Conservation (phyloP, 2,888 invertebrate species). For the Lithodes maja region DNA sequence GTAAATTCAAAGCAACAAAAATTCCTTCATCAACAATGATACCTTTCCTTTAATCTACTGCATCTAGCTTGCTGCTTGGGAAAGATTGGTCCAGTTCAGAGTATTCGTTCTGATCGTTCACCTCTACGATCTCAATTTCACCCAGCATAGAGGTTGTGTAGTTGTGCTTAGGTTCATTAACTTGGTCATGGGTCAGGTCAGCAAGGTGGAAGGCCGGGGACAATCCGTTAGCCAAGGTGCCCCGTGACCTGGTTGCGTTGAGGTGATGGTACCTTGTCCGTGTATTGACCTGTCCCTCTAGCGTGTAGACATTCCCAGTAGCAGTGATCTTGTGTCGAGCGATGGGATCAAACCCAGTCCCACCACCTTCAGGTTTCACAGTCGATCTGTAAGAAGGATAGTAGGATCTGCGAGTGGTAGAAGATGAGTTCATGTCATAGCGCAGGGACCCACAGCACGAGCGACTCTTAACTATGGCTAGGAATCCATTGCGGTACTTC, state of each 20-base stretch:
- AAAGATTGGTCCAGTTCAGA: background rate
- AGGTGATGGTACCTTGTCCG: constrained; percentile 34
- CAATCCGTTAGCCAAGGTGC: constrained; percentile 47
- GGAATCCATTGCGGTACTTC: constrained; percentile 92
- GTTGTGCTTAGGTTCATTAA: background rate
- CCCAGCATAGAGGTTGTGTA: background rate
- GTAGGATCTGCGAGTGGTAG: constrained; percentile 53
- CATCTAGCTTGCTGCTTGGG: constrained; percentile 41
- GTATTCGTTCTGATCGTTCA: constrained; percentile 34
- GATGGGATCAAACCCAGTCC: constrained; percentile 1
- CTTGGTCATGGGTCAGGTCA: constrained; percentile 22
- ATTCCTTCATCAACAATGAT: background rate
- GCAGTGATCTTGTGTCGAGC: constrained; percentile 20
- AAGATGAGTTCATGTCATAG: constrained; percentile 78
- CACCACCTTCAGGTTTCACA: constrained; percentile 47
- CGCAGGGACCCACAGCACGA: constrained; percentile 89
- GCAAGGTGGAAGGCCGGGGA: constrained; percentile 45
- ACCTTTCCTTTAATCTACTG: constrained; percentile 34
- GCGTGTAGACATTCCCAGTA: constrained; percentile 38
- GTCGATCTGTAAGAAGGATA: constrained; percentile 56
- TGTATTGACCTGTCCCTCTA: constrained; percentile 31
- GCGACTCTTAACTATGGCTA: constrained; percentile 89
- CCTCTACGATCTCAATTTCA: constrained; percentile 44
- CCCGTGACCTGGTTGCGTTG: constrained; percentile 16
- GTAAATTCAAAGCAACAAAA: too few species aligned